phyloP scores from a whole-genome alignment of 2,888 invertebrate species.

The Julus scanicus region DNA sequence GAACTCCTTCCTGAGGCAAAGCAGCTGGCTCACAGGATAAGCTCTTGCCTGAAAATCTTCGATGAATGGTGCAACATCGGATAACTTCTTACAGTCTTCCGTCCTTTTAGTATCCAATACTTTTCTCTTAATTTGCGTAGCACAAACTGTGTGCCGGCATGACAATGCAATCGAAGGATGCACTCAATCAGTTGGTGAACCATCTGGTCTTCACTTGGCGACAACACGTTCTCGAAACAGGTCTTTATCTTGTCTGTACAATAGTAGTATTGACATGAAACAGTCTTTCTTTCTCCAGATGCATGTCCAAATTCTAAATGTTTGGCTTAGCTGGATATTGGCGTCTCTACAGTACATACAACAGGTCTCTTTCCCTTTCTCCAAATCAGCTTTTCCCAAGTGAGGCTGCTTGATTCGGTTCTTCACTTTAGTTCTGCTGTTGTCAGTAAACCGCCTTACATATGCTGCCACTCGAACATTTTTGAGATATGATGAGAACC shows the following conservation, averaged over 20 bases:
- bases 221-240: not conserved
- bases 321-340: not conserved
- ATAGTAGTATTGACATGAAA: not conserved
- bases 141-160: not conserved
- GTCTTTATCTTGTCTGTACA: not conserved
- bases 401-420: not conserved
- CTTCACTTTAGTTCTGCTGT: not conserved
- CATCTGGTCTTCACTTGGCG: not conserved
- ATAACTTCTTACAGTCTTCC: not conserved
- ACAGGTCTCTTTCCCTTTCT: not conserved
- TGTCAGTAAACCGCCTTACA: slow-evolving; percentile 6
- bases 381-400: not conserved
- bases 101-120: not conserved
- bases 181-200: not conserved
- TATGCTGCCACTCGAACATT: slow-evolving; percentile 11
- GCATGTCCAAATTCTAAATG: not conserved
- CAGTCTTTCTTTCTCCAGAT: not conserved
- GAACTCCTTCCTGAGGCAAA: not conserved
- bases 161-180: not conserved
- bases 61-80: not conserved
- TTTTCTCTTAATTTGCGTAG: not conserved
- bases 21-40: not conserved
- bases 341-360: not conserved
- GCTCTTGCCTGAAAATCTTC: not conserved
- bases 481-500: not conserved